Base-by-base conservation (phyloP, 2,888 invertebrate species). In the Adelphocoris suturalis region DNA sequence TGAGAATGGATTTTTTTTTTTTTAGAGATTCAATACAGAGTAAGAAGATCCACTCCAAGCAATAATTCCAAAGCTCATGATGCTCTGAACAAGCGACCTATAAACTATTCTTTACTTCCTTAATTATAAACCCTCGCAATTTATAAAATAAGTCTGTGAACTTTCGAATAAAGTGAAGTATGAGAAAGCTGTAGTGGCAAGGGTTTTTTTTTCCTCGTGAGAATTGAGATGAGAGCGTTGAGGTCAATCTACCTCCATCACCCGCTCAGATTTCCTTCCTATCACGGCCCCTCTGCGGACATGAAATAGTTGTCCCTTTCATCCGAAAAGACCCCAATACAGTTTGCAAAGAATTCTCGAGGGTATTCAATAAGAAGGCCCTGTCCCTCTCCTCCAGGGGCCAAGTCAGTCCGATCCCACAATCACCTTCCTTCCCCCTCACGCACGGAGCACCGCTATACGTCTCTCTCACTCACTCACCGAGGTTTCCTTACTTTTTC, bases 301-400 rank as follows among this genome's bases (percentile, higher is more conserved):
- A 52, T 52, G 23, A 68, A 68, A 19, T 68, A 68, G 68, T 68
- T 68, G 68, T 68, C 19, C 23, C 68, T 9, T 23, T 68, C 5
- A 9, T 19, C 27, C 19, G 7, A 23, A 68, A 68, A 19, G 23
- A 23, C 9, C 68, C 19, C 78, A 78, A 78, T 78, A 78, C 37
- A 78, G 78, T 78, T 78, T 46, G 78, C 37, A 3, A 47, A 78
- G 47, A 47, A 78, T 46, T 78, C 78, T 46, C 78, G 46, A 19
- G 47, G 78, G 78, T 78, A 46, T 78, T 78, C 78, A 78, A 78
- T 78, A 78, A 46, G 78, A 78, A 78, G 46, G 9, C 46, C 46
- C n/a, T 46, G 14, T 27, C 14, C 27, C 7, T 7, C 47, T 47
- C 19, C 11, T 19, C 19, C 19, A 14, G 78, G 46, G 78, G 78